Evolutionary conservation across 2,113 vertebrate species (phyloP).

Genomic region (Glareola pratincola): DNA sequence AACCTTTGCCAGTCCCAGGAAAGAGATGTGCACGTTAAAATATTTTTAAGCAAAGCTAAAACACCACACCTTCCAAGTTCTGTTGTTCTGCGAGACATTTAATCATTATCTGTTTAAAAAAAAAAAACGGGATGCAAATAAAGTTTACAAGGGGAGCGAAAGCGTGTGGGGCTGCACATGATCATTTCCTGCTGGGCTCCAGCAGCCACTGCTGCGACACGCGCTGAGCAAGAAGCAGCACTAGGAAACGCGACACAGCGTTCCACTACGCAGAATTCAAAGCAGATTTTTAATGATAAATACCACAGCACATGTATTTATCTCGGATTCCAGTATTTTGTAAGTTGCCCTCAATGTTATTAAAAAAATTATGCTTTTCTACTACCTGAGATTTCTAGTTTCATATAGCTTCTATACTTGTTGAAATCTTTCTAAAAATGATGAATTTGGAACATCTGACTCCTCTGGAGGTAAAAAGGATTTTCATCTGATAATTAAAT

Average conservation of each 20-base stretch:
- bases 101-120: background rate
- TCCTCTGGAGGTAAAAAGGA: background rate
- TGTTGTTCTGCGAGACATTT: background rate
- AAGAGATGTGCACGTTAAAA: background rate
- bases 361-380: background rate
- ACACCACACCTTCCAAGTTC: background rate
- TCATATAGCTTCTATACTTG: background rate
- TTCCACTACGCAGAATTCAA: background rate
- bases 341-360: background rate
- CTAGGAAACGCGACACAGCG: background rate
- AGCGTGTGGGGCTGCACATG: background rate
- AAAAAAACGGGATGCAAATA: constrained; percentile 20
- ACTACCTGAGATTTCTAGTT: background rate
- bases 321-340: background rate
- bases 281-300: background rate
- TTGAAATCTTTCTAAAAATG: background rate
- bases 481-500: background rate
- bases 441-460: background rate
- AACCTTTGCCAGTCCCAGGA: background rate
- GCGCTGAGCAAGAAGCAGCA: background rate
- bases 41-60: background rate
- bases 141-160: background rate
- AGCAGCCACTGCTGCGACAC: background rate
- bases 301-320: background rate
- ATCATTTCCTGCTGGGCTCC: background rate